Percentiles rank a stretch among this genome's conserved stretches.
phyloP scores from a whole-genome alignment of 2,113 vertebrate genomes.

The Trachemys scripta region DNA sequence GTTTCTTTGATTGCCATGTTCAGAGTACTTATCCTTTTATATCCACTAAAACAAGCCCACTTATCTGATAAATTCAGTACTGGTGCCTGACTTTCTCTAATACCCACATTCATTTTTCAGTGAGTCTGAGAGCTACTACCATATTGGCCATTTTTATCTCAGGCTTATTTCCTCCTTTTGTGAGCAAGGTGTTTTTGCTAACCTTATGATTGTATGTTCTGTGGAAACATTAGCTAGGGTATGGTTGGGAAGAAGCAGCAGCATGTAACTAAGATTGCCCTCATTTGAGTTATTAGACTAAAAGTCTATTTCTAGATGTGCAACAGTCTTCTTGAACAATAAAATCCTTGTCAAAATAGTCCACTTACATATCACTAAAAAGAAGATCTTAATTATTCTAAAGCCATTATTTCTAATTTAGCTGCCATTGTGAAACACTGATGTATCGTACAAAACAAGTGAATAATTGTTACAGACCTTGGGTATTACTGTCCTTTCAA shows the following conservation, averaged over 20 bases:
- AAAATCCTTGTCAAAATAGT: neutral
- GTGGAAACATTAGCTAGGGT: neutral
- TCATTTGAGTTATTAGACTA: neutral
- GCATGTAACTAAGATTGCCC: neutral
- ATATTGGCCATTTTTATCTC: slow-evolving; percentile 28
- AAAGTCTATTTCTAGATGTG: fast-evolving
- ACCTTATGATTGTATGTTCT: neutral
- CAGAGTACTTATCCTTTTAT: neutral
- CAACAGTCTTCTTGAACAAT: neutral
- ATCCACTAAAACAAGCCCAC: slow-evolving; percentile 39
- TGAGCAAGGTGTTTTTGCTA: slow-evolving; percentile 9
- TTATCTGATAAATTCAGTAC: neutral
- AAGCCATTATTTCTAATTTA: neutral
- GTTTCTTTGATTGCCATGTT: slow-evolving; percentile 42
- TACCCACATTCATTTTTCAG: slow-evolving; percentile 41
- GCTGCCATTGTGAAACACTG: neutral
- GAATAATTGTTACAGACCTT: neutral
- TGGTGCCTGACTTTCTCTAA: neutral
- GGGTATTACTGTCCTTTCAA: neutral
- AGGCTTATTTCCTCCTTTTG: neutral
- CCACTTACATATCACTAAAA: neutral
- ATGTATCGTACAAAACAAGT: neutral
- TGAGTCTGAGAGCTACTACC: slow-evolving; percentile 42
- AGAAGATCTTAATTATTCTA: neutral
- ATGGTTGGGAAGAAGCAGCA: neutral